Conservation (phyloP, 2,113 vertebrate species). For the Sarotherodon lohbergeri region DNA sequence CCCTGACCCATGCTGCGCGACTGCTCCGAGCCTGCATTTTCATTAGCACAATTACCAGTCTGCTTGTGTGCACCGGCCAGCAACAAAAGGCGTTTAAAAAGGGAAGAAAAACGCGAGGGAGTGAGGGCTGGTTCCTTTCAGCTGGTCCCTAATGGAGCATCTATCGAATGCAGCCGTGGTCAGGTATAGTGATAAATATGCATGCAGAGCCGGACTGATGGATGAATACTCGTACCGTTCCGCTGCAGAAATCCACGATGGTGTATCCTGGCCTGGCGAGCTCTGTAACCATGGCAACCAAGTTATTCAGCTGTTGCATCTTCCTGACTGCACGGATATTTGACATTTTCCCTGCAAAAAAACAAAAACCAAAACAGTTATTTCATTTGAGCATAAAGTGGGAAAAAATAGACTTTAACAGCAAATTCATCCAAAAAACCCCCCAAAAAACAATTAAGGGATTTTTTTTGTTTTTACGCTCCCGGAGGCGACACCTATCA, state of each 20-base stretch:
- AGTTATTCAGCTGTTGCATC: conserved; percentile 93
- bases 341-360: conserved; percentile 88
- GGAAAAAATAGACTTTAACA: neutral
- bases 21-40: neutral
- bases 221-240: conserved; percentile 77
- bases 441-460: neutral
- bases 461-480: neutral
- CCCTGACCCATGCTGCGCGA: neutral
- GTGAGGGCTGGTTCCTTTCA: neutral
- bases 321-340: conserved; percentile 84
- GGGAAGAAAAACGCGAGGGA: neutral
- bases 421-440: neutral
- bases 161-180: neutral
- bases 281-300: conserved; percentile 81
- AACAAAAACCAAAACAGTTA: neutral
- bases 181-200: neutral
- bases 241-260: conserved; percentile 96
- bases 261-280: conserved; percentile 81
- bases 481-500: neutral
- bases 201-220: neutral
- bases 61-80: neutral
- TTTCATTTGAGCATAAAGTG: neutral
- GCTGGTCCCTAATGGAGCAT: neutral
- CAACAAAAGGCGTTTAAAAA: neutral
- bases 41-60: neutral